Percentiles rank a stretch among this genome's conserved stretches.
Conservation (phyloP, 2,113 vertebrate genomes). For the Thunnus thynnus region DNA sequence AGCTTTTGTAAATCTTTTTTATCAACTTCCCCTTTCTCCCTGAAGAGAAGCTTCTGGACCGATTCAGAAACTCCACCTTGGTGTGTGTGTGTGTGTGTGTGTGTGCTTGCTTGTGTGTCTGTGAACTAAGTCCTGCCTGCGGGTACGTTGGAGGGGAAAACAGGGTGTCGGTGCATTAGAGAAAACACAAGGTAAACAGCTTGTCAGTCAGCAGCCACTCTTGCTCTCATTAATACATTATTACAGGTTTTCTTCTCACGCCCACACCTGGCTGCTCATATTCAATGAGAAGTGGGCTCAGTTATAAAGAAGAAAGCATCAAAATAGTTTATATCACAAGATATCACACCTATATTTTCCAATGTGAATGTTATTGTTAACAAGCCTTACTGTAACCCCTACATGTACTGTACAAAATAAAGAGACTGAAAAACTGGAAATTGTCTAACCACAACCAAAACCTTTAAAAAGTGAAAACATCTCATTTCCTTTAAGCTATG, state of each 20-base stretch:
- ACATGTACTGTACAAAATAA: background rate
- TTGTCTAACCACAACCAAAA: no score
- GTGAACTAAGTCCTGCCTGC: slow-evolving; percentile 40
- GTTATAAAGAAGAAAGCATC: background rate
- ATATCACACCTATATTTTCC: no score
- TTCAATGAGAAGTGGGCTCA: background rate
- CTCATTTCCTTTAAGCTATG: no score
- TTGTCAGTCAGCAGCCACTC: slow-evolving; percentile 44
- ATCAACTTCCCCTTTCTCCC: slow-evolving; percentile 16
- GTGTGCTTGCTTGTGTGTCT: slow-evolving; percentile 23
- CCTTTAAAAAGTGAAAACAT: no score
- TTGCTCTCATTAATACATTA: slow-evolving; percentile 16
- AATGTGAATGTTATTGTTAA: no score
- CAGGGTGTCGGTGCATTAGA: slow-evolving; percentile 17
- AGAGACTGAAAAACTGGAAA: background rate
- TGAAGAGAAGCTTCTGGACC: slow-evolving; percentile 8
- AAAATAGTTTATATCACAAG: background rate
- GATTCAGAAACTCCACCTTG: background rate
- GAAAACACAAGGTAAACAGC: slow-evolving; percentile 41
- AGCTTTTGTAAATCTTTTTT: slow-evolving; percentile 7
- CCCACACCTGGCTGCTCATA: background rate
- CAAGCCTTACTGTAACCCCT: no score
- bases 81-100: background rate
- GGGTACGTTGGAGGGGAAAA: slow-evolving; percentile 27
- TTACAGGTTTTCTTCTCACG: slow-evolving; percentile 12